phyloP scores from a whole-genome alignment of 30 jellyfish, hydroid and myxozoan genomes.

The Haliclystus octoradiatus region DNA sequence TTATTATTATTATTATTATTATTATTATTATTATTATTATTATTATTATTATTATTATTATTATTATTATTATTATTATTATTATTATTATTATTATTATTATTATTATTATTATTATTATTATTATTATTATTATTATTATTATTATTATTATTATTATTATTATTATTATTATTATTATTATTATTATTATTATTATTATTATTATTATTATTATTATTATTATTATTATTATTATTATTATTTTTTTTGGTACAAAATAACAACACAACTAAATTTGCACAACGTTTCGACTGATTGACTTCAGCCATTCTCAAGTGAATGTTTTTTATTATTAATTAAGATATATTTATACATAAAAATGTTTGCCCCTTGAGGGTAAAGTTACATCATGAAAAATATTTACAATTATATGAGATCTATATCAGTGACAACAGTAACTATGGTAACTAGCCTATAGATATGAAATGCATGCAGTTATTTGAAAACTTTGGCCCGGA shows the following conservation, averaged over 20 bases:
- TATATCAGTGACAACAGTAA: no score
- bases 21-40: neutral
- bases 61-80: slow-evolving; percentile 1
- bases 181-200: neutral
- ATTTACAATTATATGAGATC: no score
- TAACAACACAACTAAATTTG: no score
- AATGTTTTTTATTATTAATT: no score
- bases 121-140: neutral
- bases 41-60: neutral
- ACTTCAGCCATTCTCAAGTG: no score
- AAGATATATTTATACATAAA: no score
- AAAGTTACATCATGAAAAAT: no score
- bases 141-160: neutral
- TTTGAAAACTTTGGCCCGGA: no score
- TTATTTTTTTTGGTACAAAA: neutral
- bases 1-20: slow-evolving; percentile 1
- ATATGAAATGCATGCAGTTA: no score
- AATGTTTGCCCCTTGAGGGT: no score
- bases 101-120: neutral
- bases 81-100: slow-evolving; percentile 3
- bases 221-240: slow-evolving; percentile 2
- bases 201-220: neutral
- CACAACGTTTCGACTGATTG: no score
- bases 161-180: neutral
- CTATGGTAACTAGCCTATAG: no score